Percentiles rank a stretch among this genome's conserved stretches.
These are phyloP conservation scores for Cranoglanis bouderius DNA, from an alignment of 2,113 vertebrate genomes.

Conservation along the genomic window DNA sequence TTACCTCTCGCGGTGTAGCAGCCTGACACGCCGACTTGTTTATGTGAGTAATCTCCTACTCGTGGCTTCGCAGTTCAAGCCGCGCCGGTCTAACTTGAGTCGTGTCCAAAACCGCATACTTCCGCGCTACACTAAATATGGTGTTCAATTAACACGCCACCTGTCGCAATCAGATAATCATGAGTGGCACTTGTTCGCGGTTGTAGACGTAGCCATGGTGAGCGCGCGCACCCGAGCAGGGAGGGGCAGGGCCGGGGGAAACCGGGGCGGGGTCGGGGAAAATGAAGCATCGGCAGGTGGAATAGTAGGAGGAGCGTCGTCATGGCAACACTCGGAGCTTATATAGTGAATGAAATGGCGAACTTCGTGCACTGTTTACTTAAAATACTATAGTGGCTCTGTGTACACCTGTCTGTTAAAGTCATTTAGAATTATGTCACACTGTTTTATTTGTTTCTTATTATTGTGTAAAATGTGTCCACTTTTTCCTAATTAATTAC, in stretches of 20 bases:
- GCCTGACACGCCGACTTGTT: slow-evolving; percentile 21
- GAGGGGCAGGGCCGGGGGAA: not conserved
- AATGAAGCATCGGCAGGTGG: not conserved
- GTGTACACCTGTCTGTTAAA: not conserved
- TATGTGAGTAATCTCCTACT: not conserved
- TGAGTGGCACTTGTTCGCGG: not conserved
- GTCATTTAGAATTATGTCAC: not conserved
- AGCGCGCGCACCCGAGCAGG: not conserved
- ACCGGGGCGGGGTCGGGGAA: not conserved
- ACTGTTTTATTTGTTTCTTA: not conserved
- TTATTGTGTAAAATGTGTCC: not conserved
- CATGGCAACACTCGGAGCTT: not conserved
- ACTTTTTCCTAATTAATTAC: not conserved
- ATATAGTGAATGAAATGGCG: not conserved
- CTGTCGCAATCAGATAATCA: not conserved
- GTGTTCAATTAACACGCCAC: not conserved
- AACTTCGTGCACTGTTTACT: not conserved
- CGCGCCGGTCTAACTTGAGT: slow-evolving; percentile 5
- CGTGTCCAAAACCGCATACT: slow-evolving; percentile 3
- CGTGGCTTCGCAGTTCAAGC: not conserved
- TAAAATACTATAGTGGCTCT: not conserved
- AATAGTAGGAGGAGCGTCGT: not conserved
- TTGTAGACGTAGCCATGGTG: slow-evolving; percentile 4
- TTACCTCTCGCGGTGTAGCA: not conserved
- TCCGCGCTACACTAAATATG: not conserved